phyloP scores from a whole-genome alignment of 2,797 vertebrate species.

The Acanthiza pusilla region DNA sequence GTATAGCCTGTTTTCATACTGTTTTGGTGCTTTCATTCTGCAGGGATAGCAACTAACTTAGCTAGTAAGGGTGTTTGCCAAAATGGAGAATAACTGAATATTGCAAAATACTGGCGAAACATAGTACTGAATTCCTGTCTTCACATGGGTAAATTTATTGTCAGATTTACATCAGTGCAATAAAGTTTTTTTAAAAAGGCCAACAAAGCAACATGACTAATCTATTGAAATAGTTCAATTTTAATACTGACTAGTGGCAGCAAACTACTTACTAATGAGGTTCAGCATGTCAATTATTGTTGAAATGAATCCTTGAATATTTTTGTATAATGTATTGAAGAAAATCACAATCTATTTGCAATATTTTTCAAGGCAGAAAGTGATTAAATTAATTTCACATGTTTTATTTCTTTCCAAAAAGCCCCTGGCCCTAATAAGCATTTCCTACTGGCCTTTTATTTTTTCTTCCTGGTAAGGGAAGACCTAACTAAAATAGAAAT shows the following conservation, averaged over 20 bases:
- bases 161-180: background rate
- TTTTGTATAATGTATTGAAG: background rate
- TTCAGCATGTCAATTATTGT: background rate
- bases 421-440: background rate
- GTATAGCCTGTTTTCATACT: background rate
- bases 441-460: background rate
- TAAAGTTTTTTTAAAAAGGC: background rate
- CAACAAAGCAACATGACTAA: background rate
- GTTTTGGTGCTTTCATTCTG: background rate
- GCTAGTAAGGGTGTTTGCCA: background rate
- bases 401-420: background rate
- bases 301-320: conserved; percentile 3
- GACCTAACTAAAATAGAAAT: background rate
- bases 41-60: background rate
- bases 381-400: background rate
- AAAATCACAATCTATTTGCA: conserved; percentile 13
- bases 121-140: background rate
- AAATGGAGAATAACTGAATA: background rate
- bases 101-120: background rate
- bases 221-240: background rate
- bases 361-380: background rate
- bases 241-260: background rate
- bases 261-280: background rate
- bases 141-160: background rate
- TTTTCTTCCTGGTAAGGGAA: background rate